Conservation (phyloP, 2,888 invertebrate species). For the Drosophila ezoana region DNA sequence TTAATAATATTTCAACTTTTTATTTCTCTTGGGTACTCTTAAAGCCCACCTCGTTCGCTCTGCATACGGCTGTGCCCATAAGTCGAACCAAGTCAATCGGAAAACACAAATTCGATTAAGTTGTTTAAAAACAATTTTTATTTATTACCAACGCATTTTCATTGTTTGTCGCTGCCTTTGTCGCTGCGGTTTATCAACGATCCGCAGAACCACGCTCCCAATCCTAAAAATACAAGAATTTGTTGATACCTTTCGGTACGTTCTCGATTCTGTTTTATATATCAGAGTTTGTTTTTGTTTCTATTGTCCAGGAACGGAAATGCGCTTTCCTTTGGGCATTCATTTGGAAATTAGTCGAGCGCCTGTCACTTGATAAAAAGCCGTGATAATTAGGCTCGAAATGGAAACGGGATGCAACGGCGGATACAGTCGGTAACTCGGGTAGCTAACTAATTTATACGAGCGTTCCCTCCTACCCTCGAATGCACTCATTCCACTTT, state of each 20-base stretch:
- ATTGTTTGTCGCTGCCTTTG: slow-evolving; percentile 55
- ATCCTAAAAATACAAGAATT: background rate
- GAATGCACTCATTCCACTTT: background rate
- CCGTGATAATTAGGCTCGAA: slow-evolving; percentile 71
- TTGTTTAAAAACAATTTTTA: slow-evolving; percentile 79
- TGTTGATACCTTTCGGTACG: slow-evolving; percentile 20
- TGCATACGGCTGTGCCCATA: slow-evolving; percentile 14
- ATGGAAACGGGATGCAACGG: slow-evolving; percentile 37
- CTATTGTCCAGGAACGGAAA: slow-evolving; percentile 48
- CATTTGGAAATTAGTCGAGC: slow-evolving; percentile 60
- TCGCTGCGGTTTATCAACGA: slow-evolving; percentile 54
- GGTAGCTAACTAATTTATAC: slow-evolving; percentile 66
- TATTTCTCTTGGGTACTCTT: background rate
- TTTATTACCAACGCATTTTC: slow-evolving; percentile 68
- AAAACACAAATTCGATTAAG: slow-evolving; percentile 79
- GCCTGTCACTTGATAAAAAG: slow-evolving; percentile 68
- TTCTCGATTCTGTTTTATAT: background rate
- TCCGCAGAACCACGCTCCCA: slow-evolving; percentile 38
- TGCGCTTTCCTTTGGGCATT: slow-evolving; percentile 45
- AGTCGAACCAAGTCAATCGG: slow-evolving; percentile 59
- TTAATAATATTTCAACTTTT: no score
- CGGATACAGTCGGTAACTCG: slow-evolving; percentile 35
- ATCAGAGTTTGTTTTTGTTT: background rate
- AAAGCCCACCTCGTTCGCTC: slow-evolving; percentile 15
- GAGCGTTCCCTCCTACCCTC: background rate